Conservation (phyloP, 2,797 vertebrate genomes). For the Sebastes itinus region DNA sequence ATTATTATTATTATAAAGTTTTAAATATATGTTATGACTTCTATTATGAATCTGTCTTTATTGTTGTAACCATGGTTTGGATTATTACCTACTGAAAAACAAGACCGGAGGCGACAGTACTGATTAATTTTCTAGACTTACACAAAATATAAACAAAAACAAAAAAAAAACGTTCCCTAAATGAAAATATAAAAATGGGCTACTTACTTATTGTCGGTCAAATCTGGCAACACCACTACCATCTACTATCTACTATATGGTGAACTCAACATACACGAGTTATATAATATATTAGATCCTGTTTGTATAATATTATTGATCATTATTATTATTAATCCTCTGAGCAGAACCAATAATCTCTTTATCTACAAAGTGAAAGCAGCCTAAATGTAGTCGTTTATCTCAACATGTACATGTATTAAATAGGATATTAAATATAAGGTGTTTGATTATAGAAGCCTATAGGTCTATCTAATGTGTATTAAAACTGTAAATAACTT, state of each 20-base stretch:
- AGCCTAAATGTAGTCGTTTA: neutral
- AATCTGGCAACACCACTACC: neutral
- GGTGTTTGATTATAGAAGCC: neutral
- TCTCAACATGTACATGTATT: neutral
- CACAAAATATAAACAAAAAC: neutral
- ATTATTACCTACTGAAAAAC: neutral
- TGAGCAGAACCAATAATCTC: neutral
- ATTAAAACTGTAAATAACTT: neutral
- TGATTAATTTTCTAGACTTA: neutral
- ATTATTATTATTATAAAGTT: too few relatives aligned
- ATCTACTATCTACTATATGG: neutral
- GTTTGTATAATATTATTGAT: neutral
- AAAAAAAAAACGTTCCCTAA: neutral
- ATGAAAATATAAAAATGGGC: neutral
- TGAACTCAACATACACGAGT: neutral
- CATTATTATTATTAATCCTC: neutral
- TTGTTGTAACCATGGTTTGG: neutral
- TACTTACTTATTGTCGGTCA: neutral
- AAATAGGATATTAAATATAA: neutral
- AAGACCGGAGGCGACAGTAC: neutral
- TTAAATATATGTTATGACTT: neutral
- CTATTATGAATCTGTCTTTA: neutral
- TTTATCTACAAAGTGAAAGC: neutral
- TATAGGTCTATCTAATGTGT: fast-evolving
- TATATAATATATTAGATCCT: neutral